Evolutionary conservation across 2,797 vertebrate species (phyloP).

Genomic region (Rhinichthys osculus): DNA sequence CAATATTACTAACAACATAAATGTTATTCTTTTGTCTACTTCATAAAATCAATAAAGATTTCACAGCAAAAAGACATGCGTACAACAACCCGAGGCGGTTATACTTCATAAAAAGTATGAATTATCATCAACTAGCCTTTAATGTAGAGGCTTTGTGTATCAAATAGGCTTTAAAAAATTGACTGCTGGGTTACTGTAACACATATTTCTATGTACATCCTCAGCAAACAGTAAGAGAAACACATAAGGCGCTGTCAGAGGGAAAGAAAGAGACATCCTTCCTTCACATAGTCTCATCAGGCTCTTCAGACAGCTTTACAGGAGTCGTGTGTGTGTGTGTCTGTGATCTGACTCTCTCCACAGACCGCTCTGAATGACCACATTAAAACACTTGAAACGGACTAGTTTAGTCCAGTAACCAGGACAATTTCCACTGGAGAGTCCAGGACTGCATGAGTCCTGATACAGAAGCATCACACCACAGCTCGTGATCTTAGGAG

Average conservation of each 20-base stretch:
- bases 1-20: too few species aligned
- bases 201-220: background rate
- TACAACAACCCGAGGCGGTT: background rate
- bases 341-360: slow-evolving; percentile 17
- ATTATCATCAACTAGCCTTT: background rate
- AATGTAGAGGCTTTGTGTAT: background rate
- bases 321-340: background rate
- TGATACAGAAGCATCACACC: slow-evolving; percentile 37
- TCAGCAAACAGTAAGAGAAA: background rate
- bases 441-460: background rate
- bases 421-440: background rate
- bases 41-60: background rate
- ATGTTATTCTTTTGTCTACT: background rate
- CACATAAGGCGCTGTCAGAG: background rate
- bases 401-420: background rate
- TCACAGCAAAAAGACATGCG: background rate
- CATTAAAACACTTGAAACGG: background rate
- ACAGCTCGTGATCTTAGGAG: slow-evolving; percentile 35
- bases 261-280: background rate
- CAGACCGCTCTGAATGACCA: background rate
- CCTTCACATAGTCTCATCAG: background rate
- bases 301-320: slow-evolving; percentile 21
- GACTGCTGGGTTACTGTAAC: background rate
- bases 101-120: background rate
- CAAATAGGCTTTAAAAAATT: background rate